phyloP scores from a whole-genome alignment of 1,140 invertebrate species.

The Hirudo medicinalis region DNA sequence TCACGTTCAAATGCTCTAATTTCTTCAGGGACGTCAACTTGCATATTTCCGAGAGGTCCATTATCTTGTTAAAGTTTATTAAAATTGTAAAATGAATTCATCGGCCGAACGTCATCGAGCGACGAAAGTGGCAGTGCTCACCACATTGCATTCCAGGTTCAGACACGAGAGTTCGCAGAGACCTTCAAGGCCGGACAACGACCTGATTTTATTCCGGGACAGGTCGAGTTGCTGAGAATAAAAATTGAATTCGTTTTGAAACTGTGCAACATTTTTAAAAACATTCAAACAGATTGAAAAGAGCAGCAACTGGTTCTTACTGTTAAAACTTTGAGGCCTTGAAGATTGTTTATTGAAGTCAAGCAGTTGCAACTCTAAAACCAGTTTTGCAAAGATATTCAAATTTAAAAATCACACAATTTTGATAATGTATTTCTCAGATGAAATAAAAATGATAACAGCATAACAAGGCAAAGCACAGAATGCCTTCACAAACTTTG shows the following conservation, averaged over 20 bases:
- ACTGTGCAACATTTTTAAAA: not conserved
- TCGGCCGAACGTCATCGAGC: too few species aligned
- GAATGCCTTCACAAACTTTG: not conserved
- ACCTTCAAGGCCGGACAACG: not conserved
- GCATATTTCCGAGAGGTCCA: too few species aligned
- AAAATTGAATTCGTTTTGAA: not conserved
- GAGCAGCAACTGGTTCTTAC: not conserved
- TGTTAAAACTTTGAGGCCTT: not conserved
- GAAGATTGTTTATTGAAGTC: not conserved
- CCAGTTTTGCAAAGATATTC: too few species aligned
- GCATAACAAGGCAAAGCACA: not conserved
- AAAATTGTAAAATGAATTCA: too few species aligned
- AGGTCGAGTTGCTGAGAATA: not conserved
- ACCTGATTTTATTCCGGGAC: not conserved
- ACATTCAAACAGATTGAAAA: too few species aligned
- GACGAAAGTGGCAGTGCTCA: not conserved
- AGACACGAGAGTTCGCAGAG: not conserved
- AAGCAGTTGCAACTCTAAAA: not conserved
- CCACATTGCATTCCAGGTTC: conserved; percentile 6
- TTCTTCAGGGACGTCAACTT: too few species aligned
- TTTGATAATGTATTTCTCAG: not conserved
- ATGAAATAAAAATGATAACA: not conserved
- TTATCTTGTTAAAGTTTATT: too few species aligned
- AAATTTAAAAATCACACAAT: too few species aligned
- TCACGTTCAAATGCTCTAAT: too few species aligned